A percentile compares a stretch with the other conserved stretches of the same genome.
Conservation (phyloP, 2,888 invertebrate species). For the Linnaemya vulpina region DNA sequence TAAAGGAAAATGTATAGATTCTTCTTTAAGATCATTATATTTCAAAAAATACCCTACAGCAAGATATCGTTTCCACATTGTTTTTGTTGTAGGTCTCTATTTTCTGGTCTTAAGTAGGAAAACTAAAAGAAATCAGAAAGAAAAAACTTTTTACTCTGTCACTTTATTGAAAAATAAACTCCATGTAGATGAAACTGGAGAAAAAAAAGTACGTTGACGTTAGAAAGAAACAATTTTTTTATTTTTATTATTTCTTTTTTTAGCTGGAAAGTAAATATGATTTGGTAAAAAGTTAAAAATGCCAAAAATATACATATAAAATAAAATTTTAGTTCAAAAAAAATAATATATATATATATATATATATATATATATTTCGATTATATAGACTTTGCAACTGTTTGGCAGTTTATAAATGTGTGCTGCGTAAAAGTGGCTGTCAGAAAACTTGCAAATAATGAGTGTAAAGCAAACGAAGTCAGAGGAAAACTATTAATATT, state of each 20-base stretch:
- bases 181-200: slow-evolving; percentile 9
- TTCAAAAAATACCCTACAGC: slow-evolving; percentile 53
- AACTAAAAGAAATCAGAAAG: slow-evolving; percentile 33
- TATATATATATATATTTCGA: slow-evolving; percentile 4
- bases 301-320: slow-evolving; percentile 1
- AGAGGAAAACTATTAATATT: slow-evolving; percentile 14
- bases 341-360: background rate
- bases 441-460: slow-evolving; percentile 52
- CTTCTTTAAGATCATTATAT: slow-evolving; percentile 48
- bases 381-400: slow-evolving; percentile 57
- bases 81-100: background rate
- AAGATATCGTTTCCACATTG: slow-evolving; percentile 13
- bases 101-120: background rate
- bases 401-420: slow-evolving; percentile 66
- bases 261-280: slow-evolving; percentile 45
- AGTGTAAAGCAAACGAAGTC: background rate
- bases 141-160: slow-evolving; percentile 64
- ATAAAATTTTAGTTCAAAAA: slow-evolving; percentile 35
- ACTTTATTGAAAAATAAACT: slow-evolving; percentile 61
- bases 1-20: slow-evolving; percentile 9
- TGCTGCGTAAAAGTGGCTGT: slow-evolving; percentile 34
- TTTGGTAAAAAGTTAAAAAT: background rate
- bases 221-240: slow-evolving; percentile 38
- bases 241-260: no score
- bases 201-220: slow-evolving; percentile 14